Conservation (phyloP, 1,140 invertebrate species). For the Lutraria rhynchaena region DNA sequence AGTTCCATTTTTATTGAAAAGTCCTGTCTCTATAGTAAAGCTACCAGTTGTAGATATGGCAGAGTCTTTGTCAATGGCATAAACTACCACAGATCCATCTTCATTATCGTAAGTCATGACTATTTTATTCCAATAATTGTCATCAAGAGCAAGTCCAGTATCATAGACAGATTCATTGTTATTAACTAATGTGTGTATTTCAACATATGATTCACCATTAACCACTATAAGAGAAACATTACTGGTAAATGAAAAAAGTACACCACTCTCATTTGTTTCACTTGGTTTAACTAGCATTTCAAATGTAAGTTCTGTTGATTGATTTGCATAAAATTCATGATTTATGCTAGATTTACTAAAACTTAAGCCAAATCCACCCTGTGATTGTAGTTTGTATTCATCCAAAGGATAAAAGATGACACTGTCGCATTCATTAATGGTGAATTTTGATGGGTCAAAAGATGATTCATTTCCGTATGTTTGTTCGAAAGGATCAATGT, state of each 20-base stretch:
- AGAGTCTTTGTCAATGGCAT: constrained; percentile 58
- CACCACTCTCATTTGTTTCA: constrained; percentile 46
- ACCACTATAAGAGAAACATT: constrained; percentile 1
- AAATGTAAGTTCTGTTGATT: constrained; percentile 52
- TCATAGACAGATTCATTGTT: constrained; percentile 36
- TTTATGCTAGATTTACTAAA: constrained; percentile 59
- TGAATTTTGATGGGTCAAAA: constrained; percentile 42
- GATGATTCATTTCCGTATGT: constrained; percentile 1
- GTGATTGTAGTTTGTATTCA: constrained; percentile 40
- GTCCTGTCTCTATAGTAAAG: neutral
- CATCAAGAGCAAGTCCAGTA: constrained; percentile 54
- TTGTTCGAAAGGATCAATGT: neutral
- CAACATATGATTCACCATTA: constrained; percentile 13
- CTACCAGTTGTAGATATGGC: constrained; percentile 54
- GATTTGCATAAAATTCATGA: constrained; percentile 40
- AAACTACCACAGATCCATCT: constrained; percentile 51
- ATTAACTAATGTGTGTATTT: constrained; percentile 45
- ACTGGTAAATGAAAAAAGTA: constrained; percentile 65
- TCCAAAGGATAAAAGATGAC: constrained; percentile 60
- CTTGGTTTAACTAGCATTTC: constrained; percentile 61
- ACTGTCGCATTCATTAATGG: constrained; percentile 50
- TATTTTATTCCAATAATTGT: constrained; percentile 67
- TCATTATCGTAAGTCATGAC: constrained; percentile 61
- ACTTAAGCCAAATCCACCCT: constrained; percentile 58
- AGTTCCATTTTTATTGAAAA: constrained; percentile 61